These are phyloP conservation scores for Rhinolophus ferrumequinum DNA, from an alignment of 2,113 vertebrate genomes.

Conservation along the genomic window DNA sequence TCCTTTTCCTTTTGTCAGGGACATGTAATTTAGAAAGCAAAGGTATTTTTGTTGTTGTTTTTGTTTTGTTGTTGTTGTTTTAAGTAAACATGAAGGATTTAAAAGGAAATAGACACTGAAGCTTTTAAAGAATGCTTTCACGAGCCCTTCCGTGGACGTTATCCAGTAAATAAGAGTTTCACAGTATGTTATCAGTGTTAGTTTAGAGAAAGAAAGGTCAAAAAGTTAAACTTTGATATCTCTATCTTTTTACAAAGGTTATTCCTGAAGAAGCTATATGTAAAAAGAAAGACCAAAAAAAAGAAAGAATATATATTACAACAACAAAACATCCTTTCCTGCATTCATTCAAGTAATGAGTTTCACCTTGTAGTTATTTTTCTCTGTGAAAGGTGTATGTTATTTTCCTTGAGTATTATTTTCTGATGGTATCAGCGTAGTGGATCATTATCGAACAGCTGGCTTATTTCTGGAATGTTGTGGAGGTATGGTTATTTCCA, in stretches of 20 bases:
- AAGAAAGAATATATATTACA: not conserved
- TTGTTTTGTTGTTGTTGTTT: not conserved
- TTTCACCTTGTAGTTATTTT: slow-evolving; percentile 58
- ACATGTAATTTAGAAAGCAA: not conserved
- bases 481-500: slow-evolving; percentile 40
- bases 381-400: slow-evolving; percentile 48
- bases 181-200: slow-evolving; percentile 53
- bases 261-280: slow-evolving; percentile 52
- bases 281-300: slow-evolving; percentile 35
- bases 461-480: slow-evolving; percentile 60
- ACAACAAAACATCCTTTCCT: not conserved
- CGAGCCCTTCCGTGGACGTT: not conserved
- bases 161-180: slow-evolving; percentile 34
- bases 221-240: slow-evolving; percentile 63
- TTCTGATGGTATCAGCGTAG: slow-evolving; percentile 1
- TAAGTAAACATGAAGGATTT: not conserved
- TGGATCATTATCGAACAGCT: slow-evolving; percentile 59
- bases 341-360: slow-evolving; percentile 34
- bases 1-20: not conserved
- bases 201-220: slow-evolving; percentile 72
- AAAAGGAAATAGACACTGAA: slow-evolving; percentile 36
- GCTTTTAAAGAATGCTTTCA: slow-evolving; percentile 42
- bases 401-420: slow-evolving; percentile 65
- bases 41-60: not conserved
- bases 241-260: slow-evolving; percentile 73